These are phyloP conservation scores for Amiota communis DNA, from an alignment of 2,888 invertebrate genomes.

Conservation along the genomic window DNA sequence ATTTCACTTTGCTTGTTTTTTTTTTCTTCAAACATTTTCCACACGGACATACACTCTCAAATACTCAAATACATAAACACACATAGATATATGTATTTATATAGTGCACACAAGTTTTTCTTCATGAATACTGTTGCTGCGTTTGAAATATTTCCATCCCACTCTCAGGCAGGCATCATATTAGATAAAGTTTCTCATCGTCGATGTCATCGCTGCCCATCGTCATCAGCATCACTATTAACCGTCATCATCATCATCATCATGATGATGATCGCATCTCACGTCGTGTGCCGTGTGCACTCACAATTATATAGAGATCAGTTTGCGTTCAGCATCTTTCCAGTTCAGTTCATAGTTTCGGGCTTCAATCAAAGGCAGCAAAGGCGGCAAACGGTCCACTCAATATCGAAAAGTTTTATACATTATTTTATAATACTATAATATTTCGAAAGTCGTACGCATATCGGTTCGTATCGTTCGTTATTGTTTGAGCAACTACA, in stretches of 20 bases:
- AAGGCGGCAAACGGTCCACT: too few relatives aligned
- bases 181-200: conserved; percentile 48
- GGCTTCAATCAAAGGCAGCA: conserved; percentile 43
- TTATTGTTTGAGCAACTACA: too few relatives aligned
- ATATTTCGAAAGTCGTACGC: background rate
- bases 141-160: conserved; percentile 58
- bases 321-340: conserved; percentile 68
- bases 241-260: conserved; percentile 50
- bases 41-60: background rate
- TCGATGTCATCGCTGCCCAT: conserved; percentile 27
- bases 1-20: background rate
- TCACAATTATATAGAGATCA: conserved; percentile 64
- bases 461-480: conserved; percentile 14
- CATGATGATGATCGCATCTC: conserved; percentile 11
- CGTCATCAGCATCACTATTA: conserved; percentile 31
- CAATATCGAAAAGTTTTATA: too few relatives aligned
- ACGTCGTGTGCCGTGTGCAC: conserved; percentile 62
- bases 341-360: conserved; percentile 60
- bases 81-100: background rate
- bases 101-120: background rate
- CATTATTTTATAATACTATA: background rate
- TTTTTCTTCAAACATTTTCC: conserved; percentile 20
- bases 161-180: conserved; percentile 57
- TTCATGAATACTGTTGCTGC: conserved; percentile 37
- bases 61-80: background rate